Percentiles rank a stretch among this genome's conserved stretches.
phyloP scores from a whole-genome alignment of 2,113 vertebrate species.

The Oxyruncus cristatus region DNA sequence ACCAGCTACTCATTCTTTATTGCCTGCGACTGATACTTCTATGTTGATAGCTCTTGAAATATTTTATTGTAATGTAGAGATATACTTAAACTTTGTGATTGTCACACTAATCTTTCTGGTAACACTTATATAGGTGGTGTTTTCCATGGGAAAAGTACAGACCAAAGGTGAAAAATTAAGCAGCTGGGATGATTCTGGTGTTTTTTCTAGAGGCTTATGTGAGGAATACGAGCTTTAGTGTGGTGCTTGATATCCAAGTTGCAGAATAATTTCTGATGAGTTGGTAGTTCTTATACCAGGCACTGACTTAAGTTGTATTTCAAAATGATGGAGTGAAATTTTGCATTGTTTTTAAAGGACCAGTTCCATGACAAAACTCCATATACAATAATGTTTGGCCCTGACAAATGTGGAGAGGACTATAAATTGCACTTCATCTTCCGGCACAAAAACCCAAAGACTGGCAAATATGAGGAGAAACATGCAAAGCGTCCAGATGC shows the following conservation, averaged over 20 bases:
- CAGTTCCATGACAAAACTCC: constrained; percentile 94
- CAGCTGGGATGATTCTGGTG: background rate
- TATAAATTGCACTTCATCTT: constrained; percentile 99
- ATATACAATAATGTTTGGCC: constrained; percentile 98
- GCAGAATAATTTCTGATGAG: background rate
- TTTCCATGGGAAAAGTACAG: background rate
- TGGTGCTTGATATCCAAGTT: background rate
- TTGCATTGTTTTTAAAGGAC: constrained; percentile 76
- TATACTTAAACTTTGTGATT: background rate
- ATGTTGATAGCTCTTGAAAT: background rate
- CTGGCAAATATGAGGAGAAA: constrained; percentile 91
- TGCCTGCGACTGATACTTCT: background rate
- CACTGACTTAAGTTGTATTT: background rate
- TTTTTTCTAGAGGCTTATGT: background rate
- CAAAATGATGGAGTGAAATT: background rate
- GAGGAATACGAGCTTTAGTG: background rate
- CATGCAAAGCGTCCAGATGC: constrained; percentile 93
- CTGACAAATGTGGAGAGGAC: constrained; percentile 98
- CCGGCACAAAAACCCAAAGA: constrained; percentile 95
- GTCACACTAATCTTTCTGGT: background rate
- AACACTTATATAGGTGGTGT: background rate
- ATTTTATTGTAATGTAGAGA: background rate
- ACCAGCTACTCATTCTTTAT: background rate
- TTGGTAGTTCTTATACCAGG: background rate
- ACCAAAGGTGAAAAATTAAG: background rate